These are phyloP conservation scores for Athene cunicularia DNA, from an alignment of 2,113 vertebrate species.

Conservation along the genomic window DNA sequence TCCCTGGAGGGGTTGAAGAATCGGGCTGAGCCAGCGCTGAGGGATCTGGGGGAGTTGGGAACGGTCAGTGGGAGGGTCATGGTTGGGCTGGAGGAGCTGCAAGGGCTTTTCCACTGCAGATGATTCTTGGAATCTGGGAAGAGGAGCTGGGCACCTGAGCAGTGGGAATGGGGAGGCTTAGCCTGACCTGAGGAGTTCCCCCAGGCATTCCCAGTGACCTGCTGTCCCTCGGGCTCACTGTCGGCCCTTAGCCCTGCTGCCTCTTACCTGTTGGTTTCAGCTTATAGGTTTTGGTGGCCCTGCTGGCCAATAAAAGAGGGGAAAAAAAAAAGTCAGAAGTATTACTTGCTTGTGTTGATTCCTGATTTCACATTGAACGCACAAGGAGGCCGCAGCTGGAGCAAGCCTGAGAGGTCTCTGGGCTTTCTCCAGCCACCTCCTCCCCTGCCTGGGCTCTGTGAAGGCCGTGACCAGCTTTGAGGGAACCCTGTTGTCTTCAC, in stretches of 20 bases:
- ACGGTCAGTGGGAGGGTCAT: no score
- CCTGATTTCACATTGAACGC: background rate
- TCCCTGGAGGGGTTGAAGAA: no score
- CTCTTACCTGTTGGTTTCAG: background rate
- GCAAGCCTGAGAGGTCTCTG: background rate
- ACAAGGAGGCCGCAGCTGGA: background rate
- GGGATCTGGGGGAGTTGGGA: no score
- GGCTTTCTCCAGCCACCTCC: background rate
- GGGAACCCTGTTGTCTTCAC: background rate
- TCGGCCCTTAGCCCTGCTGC: background rate
- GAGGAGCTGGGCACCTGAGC: no score
- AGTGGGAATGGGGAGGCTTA: background rate
- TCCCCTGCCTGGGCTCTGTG: background rate
- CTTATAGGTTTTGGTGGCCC: background rate
- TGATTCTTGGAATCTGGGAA: no score
- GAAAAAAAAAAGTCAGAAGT: background rate
- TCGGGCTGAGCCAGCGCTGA: no score
- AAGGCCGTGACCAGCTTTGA: background rate
- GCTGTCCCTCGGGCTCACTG: background rate
- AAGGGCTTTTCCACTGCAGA: background rate
- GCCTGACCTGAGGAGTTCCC: background rate
- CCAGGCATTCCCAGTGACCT: background rate
- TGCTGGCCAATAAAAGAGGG: background rate
- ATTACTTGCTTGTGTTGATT: background rate
- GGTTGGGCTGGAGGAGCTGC: no score